phyloP scores from a whole-genome alignment of 2,888 invertebrate species.

The Orthonychiurus folsomi region DNA sequence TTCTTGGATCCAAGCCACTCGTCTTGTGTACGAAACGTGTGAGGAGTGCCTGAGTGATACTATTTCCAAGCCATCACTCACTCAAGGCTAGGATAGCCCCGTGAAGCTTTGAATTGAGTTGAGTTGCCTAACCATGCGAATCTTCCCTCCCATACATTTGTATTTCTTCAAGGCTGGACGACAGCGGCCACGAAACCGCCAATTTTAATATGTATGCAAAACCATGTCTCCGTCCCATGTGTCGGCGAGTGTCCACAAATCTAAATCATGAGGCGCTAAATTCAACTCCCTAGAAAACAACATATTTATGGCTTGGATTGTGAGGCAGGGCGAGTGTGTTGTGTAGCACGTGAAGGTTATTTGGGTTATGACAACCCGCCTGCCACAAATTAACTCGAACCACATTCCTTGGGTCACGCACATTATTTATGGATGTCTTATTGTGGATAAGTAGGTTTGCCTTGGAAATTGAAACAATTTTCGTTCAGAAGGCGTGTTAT shows the following conservation, averaged over 20 bases:
- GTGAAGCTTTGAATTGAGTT: neutral
- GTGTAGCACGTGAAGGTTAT: too few relatives aligned
- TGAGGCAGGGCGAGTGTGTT: too few relatives aligned
- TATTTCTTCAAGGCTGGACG: neutral
- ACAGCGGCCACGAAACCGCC: neutral
- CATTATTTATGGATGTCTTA: neutral
- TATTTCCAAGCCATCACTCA: neutral
- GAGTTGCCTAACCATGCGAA: too few relatives aligned
- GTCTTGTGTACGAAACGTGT: too few relatives aligned
- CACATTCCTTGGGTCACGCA: neutral
- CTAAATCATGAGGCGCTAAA: neutral
- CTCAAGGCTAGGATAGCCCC: neutral
- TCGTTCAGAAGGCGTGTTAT: too few relatives aligned
- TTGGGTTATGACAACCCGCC: neutral
- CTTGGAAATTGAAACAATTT: too few relatives aligned
- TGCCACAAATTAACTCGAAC: neutral
- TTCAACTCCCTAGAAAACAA: neutral
- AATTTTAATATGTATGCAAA: neutral
- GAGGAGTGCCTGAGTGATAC: neutral
- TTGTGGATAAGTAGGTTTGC: too few relatives aligned
- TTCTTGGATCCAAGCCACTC: too few relatives aligned
- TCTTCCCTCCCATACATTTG: neutral
- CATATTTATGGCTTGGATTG: conserved; percentile 1
- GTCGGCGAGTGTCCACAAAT: neutral
- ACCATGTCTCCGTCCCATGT: neutral